Percentiles rank a stretch among this genome's conserved stretches.
Evolutionary conservation across 2,113 vertebrate species (phyloP).

Genomic region (Zapornia atra): DNA sequence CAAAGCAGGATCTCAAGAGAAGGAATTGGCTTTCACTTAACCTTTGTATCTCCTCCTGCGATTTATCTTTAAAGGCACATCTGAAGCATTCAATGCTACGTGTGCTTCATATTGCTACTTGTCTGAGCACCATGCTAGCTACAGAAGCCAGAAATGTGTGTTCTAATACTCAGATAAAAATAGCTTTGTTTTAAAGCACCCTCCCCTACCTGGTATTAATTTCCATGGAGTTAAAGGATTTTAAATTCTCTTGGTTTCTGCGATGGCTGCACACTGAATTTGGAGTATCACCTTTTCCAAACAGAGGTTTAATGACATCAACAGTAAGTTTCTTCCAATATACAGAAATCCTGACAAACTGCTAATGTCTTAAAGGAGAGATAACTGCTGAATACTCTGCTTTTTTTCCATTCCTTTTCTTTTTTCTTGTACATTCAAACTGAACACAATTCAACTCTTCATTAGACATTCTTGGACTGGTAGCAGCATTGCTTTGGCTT

Average conservation of each 20-base stretch:
- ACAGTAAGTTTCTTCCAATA: background rate
- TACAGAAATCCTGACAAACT: background rate
- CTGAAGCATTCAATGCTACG: background rate
- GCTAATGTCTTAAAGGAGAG: background rate
- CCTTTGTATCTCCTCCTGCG: background rate
- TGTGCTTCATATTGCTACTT: background rate
- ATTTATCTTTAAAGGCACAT: background rate
- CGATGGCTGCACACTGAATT: constrained; percentile 13
- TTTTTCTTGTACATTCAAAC: background rate
- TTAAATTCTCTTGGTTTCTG: background rate
- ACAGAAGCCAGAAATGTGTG: background rate
- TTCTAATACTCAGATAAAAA: background rate
- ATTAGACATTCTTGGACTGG: background rate
- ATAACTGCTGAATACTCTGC: background rate
- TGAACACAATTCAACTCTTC: background rate
- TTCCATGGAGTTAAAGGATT: constrained; percentile 63
- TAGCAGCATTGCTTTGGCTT: background rate
- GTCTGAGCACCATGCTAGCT: background rate
- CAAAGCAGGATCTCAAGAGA: background rate
- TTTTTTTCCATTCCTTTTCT: background rate
- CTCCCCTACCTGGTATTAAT: constrained; percentile 53
- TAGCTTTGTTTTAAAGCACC: background rate
- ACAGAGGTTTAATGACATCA: background rate
- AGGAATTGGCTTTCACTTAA: background rate
- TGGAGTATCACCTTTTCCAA: background rate